Evolutionary conservation across 1,140 invertebrate species (phyloP), one percentile per base, ranked within the genome.

Genomic region (Diorhabda sublineata): DNA sequence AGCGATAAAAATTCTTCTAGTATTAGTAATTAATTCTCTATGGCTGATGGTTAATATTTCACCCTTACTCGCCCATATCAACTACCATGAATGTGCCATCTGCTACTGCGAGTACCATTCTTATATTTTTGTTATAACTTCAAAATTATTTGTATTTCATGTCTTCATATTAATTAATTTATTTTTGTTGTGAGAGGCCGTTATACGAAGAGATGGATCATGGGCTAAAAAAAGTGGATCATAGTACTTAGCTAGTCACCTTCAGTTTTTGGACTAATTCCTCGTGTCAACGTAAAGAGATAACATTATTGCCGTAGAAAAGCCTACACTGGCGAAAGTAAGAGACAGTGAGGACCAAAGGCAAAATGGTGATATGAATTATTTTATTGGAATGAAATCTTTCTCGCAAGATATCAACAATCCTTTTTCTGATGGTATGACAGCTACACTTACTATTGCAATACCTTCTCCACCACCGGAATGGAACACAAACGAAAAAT

Each of bases 21-120:
- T 57, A 42, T 64, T 44, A 26, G 8, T 52, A n/a, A 42, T 60
- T 42, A 60, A 26, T 42, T 60, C 8, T 60, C 26, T 60, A 6
- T 42, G 58, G 42, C 5, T 3, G 45, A 62, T 44, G 52, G 68
- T 41, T 58, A 56, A 56, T 68, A 71, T 3, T 6, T 5, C 9
- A 66, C 66, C 8, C 11, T 11, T 11, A 11, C 11, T 11, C 11
- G 11, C 11, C 11, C 11, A 71, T 61, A 69, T 68, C 63, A 11
- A 71, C 58, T 44, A 42, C 44, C 11, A 68, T n/a, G 56, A 68
- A 69, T 64, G 45, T 68, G 42, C 57, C 70, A 69, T 69, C 44
- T 45, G 64, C 68, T 66, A 66, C 68, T 42, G 45, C 2, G 58
- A 60, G 71, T 60, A 41, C 26, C 2, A 6, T 60, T 7, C 26